A percentile compares a stretch with the other conserved stretches of the same genome.
These are phyloP conservation scores for Synchiropus splendidus DNA, from an alignment of 2,113 vertebrate species.

Conservation along the genomic window DNA sequence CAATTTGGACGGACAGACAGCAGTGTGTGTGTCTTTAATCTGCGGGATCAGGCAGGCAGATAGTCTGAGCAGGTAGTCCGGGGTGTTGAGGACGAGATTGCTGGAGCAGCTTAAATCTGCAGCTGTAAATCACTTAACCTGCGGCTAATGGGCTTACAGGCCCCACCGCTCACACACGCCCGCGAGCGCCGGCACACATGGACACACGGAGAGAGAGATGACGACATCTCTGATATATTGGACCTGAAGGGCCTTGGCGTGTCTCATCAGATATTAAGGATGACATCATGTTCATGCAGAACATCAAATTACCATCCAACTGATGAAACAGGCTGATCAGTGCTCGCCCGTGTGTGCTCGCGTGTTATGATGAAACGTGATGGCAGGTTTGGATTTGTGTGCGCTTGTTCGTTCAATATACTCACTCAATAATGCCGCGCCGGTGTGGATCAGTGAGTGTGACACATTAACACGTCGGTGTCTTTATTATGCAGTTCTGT, in stretches of 20 bases:
- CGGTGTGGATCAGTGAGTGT: too few relatives aligned
- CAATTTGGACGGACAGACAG: background rate
- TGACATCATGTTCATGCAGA: conserved; percentile 33
- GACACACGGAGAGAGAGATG: conserved; percentile 27
- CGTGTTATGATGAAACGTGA: background rate
- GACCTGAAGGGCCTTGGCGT: conserved; percentile 28
- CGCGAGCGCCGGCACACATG: too few relatives aligned
- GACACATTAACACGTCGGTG: too few relatives aligned
- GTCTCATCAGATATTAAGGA: conserved; percentile 43
- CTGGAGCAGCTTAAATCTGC: conserved; percentile 47
- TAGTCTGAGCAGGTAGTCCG: conserved; percentile 44
- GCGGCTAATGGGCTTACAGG: conserved; percentile 62
- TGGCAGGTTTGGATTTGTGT: too few relatives aligned
- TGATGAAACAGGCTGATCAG: conserved; percentile 17
- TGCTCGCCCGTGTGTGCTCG: conserved; percentile 1
- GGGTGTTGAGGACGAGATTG: conserved; percentile 48
- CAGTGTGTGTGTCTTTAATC: conserved; percentile 39
- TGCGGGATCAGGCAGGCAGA: conserved; percentile 49
- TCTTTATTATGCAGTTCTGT: too few relatives aligned
- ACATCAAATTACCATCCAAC: conserved; percentile 25
- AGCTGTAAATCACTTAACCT: conserved; percentile 67
- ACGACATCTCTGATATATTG: conserved; percentile 14
- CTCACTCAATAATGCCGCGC: too few relatives aligned
- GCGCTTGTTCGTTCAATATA: too few relatives aligned
- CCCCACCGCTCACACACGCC: conserved; percentile 21